Evolutionary conservation across 1,140 invertebrate genomes (phyloP).

Genomic region (Drosophila busckii): DNA sequence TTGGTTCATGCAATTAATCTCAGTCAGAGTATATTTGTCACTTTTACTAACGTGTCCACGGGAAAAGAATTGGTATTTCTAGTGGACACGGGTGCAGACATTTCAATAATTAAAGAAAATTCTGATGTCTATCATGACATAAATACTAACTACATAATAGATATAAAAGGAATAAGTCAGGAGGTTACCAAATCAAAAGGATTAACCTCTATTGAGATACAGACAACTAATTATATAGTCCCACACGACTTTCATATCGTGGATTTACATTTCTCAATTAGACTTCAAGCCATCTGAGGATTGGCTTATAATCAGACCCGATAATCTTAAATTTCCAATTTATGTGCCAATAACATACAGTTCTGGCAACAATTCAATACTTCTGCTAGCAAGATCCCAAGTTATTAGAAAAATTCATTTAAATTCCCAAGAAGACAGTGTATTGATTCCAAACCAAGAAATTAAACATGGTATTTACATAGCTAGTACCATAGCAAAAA

Average conservation of each 20-base stretch:
- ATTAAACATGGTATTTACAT: conserved; percentile 9
- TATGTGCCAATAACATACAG: conserved; percentile 8
- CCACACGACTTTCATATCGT: conserved; percentile 2
- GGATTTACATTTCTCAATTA: neutral
- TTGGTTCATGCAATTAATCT: too few relatives aligned
- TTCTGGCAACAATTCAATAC: too few relatives aligned
- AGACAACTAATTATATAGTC: conserved; percentile 3
- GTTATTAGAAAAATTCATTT: too few relatives aligned
- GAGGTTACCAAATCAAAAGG: neutral
- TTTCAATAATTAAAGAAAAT: neutral
- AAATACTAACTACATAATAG: neutral
- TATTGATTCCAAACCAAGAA: conserved; percentile 10
- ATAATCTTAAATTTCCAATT: conserved; percentile 3
- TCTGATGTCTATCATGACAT: neutral
- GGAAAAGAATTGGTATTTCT: too few relatives aligned
- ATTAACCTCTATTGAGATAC: neutral
- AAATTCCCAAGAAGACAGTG: too few relatives aligned
- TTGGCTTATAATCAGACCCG: conserved; percentile 7
- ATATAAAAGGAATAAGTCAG: neutral
- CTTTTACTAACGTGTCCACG: too few relatives aligned
- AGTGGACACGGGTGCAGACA: neutral
- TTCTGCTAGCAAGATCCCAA: too few relatives aligned
- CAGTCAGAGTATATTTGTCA: too few relatives aligned
- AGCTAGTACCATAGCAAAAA: conserved; percentile 1
- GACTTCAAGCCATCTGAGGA: neutral